Base-by-base conservation (phyloP, 2,113 vertebrate genomes). In the Romanogobio albipinnatus region DNA sequence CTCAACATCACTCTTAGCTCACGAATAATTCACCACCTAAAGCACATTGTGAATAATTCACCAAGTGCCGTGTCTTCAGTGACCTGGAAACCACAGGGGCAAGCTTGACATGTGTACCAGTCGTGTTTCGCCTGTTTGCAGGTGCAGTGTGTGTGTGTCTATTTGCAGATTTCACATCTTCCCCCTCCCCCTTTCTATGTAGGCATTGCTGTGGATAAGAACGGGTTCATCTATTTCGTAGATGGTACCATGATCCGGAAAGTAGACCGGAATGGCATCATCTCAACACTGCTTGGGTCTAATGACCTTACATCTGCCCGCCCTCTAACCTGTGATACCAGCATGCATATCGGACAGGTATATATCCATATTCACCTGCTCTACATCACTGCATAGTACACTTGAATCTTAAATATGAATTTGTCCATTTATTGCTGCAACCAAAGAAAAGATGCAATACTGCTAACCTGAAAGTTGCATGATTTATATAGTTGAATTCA, bases 281-380 rank as follows among this genome's bases (percentile, higher is more conserved):
- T 99, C 93, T 99, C 98, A 0, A 99, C 98, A 8, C 92, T 99
- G 78, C 94, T 99, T 88, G 98, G 98, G 73, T 99, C 97, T 83
- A 99, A 99, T 0, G 98, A 99, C 89, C 93, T 99, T 88, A 99
- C 97, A 3, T 99, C 98, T 14, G 97, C 98, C 82, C 95, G 97
- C 85, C 98, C 98, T 87, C 88, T 99, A 53, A 99, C 98, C 68
- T 99, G 98, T 61, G 98, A 99, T 86, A 98, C 96, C n/a, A 99
- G 97, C 94, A 99, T 99, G 97, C 97, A 99, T 88, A 99, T 99
- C 86, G 96, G 97, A 93, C 97, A 99, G 98, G 98, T 99, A 94
- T 47, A 26, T 79, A 39, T 26, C 14, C 15, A 64, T 36, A 24
- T 15, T 81, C 45, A 9, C 26, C 8, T 22, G 11, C 33, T 36